Conservation (phyloP, 2,888 invertebrate genomes). For the Phytoseiulus persimilis region DNA sequence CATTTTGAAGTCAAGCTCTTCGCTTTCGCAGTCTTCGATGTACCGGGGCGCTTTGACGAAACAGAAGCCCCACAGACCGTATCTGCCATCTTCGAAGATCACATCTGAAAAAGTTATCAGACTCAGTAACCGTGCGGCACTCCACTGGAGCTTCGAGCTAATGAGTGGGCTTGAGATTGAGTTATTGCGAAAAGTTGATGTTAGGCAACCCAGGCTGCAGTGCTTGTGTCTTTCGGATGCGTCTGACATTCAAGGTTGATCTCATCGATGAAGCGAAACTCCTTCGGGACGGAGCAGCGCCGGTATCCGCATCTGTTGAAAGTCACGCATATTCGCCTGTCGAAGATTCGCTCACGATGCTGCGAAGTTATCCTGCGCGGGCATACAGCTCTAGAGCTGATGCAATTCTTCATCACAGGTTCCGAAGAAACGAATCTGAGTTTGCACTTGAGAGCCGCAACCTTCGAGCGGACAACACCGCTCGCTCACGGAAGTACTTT, state of each 20-base stretch:
- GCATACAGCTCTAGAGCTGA: too few relatives aligned
- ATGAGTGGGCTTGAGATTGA: not conserved
- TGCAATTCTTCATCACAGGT: too few relatives aligned
- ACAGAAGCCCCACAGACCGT: constrained; percentile 18
- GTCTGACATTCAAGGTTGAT: not conserved
- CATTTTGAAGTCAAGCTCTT: constrained; percentile 5
- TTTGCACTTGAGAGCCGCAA: too few relatives aligned
- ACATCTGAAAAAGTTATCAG: not conserved
- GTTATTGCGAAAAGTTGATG: not conserved
- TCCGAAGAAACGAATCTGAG: too few relatives aligned
- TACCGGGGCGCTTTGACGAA: constrained; percentile 7
- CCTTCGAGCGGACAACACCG: too few relatives aligned
- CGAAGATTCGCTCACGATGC: too few relatives aligned
- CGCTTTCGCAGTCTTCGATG: constrained; percentile 14
- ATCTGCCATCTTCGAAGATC: constrained; percentile 15
- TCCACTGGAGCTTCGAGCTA: not conserved
- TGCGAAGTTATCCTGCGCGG: too few relatives aligned
- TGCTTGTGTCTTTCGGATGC: not conserved
- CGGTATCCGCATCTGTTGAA: not conserved
- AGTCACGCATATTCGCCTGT: not conserved
- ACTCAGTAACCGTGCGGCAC: not conserved
- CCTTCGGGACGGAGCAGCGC: not conserved
- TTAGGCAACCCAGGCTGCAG: not conserved
- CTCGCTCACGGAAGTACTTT: too few relatives aligned
- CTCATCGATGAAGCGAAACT: not conserved